Percentiles rank a stretch among this genome's conserved stretches.
Conservation (phyloP, 1,140 invertebrate species). For the Hycleus cichorii region DNA sequence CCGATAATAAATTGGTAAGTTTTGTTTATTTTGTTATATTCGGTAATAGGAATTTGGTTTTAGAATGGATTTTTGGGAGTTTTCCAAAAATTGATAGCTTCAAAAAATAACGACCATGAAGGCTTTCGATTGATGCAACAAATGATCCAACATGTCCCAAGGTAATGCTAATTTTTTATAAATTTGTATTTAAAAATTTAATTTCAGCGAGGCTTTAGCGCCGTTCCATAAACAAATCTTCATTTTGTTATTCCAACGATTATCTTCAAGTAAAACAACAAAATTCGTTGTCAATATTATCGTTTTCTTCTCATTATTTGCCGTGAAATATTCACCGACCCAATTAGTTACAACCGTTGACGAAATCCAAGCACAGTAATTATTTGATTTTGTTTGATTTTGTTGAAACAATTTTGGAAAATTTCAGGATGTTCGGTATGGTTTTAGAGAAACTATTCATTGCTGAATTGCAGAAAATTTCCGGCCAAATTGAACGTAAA, state of each 20-base stretch:
- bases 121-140: constrained; percentile 86
- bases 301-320: constrained; percentile 83
- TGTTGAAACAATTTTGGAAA: constrained; percentile 7
- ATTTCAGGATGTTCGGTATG: constrained; percentile 86
- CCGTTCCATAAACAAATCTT: constrained; percentile 85
- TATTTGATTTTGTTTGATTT: constrained; percentile 19
- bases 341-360: constrained; percentile 73
- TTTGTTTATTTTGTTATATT: constrained; percentile 4
- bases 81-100: constrained; percentile 94
- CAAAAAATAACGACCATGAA: constrained; percentile 92
- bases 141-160: constrained; percentile 68
- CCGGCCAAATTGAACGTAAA: constrained; percentile 75
- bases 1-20: constrained; percentile 39
- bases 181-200: constrained; percentile 9
- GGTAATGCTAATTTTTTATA: constrained; percentile 40
- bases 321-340: constrained; percentile 66
- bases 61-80: constrained; percentile 83
- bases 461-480: constrained; percentile 78
- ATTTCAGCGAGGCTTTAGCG: constrained; percentile 56
- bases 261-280: constrained; percentile 88
- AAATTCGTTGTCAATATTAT: constrained; percentile 87
- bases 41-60: constrained; percentile 26
- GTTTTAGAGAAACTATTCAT: constrained; percentile 83
- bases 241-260: constrained; percentile 81
- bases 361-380: constrained; percentile 76